phyloP scores from a whole-genome alignment of 2,888 invertebrate species.

The Meganola albula region DNA sequence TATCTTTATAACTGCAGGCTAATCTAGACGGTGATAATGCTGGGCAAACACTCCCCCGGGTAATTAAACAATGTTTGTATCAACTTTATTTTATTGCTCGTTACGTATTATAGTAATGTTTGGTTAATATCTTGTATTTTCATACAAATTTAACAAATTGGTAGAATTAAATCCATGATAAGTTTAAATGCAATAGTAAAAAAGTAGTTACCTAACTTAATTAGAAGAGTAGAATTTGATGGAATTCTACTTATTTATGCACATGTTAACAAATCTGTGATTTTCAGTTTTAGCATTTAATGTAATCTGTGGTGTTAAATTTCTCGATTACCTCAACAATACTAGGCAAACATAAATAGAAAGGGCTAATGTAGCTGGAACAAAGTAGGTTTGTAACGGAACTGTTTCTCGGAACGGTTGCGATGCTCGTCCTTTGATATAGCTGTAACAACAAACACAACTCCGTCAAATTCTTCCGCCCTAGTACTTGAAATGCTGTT shows the following conservation, averaged over 20 bases:
- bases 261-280: too few relatives aligned
- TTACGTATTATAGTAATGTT: not conserved
- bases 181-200: too few relatives aligned
- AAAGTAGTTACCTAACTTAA: constrained; percentile 2
- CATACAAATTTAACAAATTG: not conserved
- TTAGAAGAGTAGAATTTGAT: not conserved
- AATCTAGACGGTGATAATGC: constrained; percentile 43
- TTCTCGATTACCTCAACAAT: constrained; percentile 16
- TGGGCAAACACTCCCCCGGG: constrained; percentile 37
- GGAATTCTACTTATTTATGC: too few relatives aligned
- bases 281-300: not conserved
- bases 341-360: constrained; percentile 27
- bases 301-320: not conserved
- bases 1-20: constrained; percentile 49
- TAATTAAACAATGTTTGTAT: constrained; percentile 32
- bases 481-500: constrained; percentile 29
- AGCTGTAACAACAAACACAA: constrained; percentile 48
- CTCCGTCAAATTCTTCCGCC: constrained; percentile 45
- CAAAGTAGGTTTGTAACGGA: constrained; percentile 34
- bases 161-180: too few relatives aligned
- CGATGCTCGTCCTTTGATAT: constrained; percentile 48
- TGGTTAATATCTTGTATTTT: not conserved
- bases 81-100: constrained; percentile 19
- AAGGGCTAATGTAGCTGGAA: constrained; percentile 35
- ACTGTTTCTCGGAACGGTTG: constrained; percentile 35